These are phyloP conservation scores for Pungitius pungitius DNA, from an alignment of 2,113 vertebrate genomes.

Conservation along the genomic window DNA sequence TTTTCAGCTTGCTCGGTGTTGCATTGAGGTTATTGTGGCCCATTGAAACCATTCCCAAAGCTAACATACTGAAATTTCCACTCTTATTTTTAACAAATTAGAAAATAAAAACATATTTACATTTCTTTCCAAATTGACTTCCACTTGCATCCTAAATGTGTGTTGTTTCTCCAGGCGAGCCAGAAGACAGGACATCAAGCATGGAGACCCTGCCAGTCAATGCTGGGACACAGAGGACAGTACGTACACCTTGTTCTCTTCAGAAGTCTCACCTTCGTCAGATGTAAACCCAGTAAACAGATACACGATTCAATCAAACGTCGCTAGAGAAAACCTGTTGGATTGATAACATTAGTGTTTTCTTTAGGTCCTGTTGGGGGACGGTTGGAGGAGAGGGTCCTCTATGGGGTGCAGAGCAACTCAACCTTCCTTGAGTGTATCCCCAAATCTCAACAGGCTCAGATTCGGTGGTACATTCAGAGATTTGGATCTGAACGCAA, in stretches of 20 bases:
- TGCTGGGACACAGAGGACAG: conserved; percentile 96
- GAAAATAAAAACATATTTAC: background rate
- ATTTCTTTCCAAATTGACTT: background rate
- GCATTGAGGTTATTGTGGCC: background rate
- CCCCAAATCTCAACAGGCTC: conserved; percentile 95
- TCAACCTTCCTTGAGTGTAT: conserved; percentile 97
- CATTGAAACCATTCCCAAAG: background rate
- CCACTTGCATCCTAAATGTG: background rate
- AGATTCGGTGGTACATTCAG: conserved; percentile 92
- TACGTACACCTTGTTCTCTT: conserved; percentile 72
- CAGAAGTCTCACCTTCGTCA: background rate
- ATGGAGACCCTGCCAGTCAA: conserved; percentile 93
- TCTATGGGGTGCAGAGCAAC: conserved; percentile 96
- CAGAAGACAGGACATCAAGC: conserved; percentile 95
- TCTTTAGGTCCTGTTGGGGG: conserved; percentile 51
- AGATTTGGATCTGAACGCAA: conserved; percentile 86
- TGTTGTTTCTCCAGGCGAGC: conserved; percentile 82
- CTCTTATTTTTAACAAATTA: background rate
- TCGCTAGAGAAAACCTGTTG: background rate
- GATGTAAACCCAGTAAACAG: background rate
- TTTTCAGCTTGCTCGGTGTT: background rate
- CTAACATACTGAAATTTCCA: no score
- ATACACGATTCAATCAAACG: background rate
- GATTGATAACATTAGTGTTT: conserved; percentile 7
- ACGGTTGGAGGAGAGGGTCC: conserved; percentile 89